A percentile compares a stretch with the other conserved stretches of the same genome.
Conservation (phyloP, 1,140 invertebrate species). For the Ceratitis capitata region DNA sequence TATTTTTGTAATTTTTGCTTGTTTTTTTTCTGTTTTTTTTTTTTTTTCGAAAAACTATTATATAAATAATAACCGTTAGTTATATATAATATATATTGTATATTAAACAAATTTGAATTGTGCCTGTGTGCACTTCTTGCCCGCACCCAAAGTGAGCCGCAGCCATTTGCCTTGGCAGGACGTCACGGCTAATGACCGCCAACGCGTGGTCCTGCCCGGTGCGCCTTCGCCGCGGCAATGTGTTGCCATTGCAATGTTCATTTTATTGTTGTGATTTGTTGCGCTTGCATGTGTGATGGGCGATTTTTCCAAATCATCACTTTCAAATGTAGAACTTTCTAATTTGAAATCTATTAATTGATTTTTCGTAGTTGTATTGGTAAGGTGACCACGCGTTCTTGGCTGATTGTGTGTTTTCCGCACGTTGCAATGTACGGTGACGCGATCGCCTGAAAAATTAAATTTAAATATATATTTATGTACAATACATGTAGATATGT, state of each 20-base stretch:
- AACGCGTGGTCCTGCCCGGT: slow-evolving; percentile 76
- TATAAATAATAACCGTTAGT: not conserved
- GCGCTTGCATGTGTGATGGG: slow-evolving; percentile 4
- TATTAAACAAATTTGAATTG: slow-evolving; percentile 76
- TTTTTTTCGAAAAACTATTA: too few relatives aligned
- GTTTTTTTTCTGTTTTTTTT: too few relatives aligned
- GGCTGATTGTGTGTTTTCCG: slow-evolving; percentile 71
- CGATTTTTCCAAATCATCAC: slow-evolving; percentile 43
- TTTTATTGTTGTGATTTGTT: slow-evolving; percentile 31
- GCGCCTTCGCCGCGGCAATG: slow-evolving; percentile 82
- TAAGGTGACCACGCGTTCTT: not conserved
- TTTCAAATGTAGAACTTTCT: slow-evolving; percentile 36
- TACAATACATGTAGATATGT: not conserved
- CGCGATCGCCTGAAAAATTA: slow-evolving; percentile 71
- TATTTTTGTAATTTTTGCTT: too few relatives aligned
- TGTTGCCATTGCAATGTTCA: slow-evolving; percentile 66
- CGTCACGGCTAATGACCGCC: slow-evolving; percentile 78
- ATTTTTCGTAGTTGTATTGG: not conserved
- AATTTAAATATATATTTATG: not conserved
- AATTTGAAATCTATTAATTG: too few relatives aligned
- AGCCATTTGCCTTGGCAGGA: slow-evolving; percentile 88
- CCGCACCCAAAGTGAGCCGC: slow-evolving; percentile 71
- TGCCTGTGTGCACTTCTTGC: slow-evolving; percentile 70
- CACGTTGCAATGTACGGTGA: slow-evolving; percentile 78
- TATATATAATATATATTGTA: not conserved